Percentiles rank a stretch among this genome's conserved stretches.
Conservation (phyloP, 2,888 invertebrate species). For the Orchestes rusci region DNA sequence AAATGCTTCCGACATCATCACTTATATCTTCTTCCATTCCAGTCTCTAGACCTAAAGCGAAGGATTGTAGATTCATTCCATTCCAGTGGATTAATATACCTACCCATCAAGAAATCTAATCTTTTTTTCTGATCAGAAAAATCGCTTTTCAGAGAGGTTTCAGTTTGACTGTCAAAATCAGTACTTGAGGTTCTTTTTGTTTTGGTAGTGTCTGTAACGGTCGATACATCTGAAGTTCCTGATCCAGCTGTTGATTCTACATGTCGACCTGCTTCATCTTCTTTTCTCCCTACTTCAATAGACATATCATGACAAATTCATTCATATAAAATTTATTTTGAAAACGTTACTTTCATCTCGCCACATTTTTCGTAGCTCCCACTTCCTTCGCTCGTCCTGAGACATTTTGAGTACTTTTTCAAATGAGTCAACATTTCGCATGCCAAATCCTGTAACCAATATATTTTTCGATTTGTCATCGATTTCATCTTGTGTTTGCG, state of each 20-base stretch:
- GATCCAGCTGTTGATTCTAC: no score
- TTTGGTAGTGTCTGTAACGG: no score
- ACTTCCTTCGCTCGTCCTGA: slow-evolving; percentile 25
- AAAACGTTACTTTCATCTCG: slow-evolving; percentile 13
- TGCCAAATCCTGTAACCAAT: slow-evolving; percentile 36
- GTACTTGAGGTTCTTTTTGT: no score
- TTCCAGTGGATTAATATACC: no score
- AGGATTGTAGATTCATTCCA: neutral
- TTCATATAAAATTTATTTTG: no score
- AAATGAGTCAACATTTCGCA: slow-evolving; percentile 34
- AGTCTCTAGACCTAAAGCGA: slow-evolving; percentile 9
- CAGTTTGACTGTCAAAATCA: slow-evolving; percentile 23
- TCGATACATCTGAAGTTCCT: no score
- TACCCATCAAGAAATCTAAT: slow-evolving; percentile 37
- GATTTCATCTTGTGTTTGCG: neutral
- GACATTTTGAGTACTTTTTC: slow-evolving; percentile 30
- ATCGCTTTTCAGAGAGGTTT: slow-evolving; percentile 9
- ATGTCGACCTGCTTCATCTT: no score
- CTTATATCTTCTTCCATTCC: slow-evolving; percentile 20
- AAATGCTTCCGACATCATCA: no score
- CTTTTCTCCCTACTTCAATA: no score
- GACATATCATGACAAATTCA: no score
- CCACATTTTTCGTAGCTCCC: slow-evolving; percentile 20
- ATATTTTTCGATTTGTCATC: neutral
- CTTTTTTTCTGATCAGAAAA: neutral